Conservation (phyloP, 2,113 vertebrate species). For the Forbesichthys papilliferus region DNA sequence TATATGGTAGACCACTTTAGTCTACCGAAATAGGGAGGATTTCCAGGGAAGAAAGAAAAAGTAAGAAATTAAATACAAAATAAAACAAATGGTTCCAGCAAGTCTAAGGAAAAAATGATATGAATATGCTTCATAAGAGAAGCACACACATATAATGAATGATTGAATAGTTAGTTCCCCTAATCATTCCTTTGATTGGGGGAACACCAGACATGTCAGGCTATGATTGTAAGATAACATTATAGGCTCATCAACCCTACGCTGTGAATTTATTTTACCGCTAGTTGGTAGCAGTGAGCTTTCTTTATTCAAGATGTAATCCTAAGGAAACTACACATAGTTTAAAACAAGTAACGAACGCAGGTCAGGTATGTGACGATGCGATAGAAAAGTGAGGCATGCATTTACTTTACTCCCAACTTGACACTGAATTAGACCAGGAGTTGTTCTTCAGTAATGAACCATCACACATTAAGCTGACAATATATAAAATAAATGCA, state of each 20-base stretch:
- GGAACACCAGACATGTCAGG: not conserved
- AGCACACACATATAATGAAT: too few species aligned
- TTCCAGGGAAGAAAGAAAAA: not conserved
- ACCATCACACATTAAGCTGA: not conserved
- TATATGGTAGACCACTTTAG: not conserved
- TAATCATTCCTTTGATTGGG: too few species aligned
- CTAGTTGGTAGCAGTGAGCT: conserved; percentile 55
- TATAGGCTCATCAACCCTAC: not conserved
- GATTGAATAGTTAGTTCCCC: too few species aligned
- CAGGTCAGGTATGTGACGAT: not conserved
- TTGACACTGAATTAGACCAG: too few species aligned
- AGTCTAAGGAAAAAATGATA: not conserved
- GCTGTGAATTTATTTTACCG: conserved; percentile 17
- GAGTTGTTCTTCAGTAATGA: too few species aligned
- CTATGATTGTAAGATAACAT: not conserved
- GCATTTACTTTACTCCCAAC: too few species aligned
- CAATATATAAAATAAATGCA: not conserved
- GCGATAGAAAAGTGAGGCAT: not conserved
- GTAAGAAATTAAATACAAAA: too few species aligned
- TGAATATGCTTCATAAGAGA: too few species aligned
- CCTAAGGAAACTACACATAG: not conserved
- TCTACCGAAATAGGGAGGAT: not conserved
- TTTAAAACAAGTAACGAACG: not conserved
- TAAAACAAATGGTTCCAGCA: not conserved
- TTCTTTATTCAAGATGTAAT: not conserved